Percentiles rank a stretch among this genome's conserved stretches.
phyloP scores from a whole-genome alignment of 30 jellyfish, hydroid and myxozoan species.

The Pseudorhiza aurosa region DNA sequence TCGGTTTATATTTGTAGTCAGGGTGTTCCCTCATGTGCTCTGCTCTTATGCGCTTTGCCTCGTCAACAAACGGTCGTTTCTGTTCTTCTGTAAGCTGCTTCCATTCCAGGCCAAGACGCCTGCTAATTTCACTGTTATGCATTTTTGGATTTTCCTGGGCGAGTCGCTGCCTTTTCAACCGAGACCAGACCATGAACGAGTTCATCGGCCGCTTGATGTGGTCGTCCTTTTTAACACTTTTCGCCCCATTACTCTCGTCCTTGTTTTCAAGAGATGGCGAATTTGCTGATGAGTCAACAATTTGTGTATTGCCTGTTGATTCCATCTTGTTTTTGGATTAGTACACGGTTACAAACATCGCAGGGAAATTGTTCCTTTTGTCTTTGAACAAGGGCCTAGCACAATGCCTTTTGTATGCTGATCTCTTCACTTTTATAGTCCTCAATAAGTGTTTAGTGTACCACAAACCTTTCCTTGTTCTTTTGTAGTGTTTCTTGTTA shows the following conservation, averaged over 20 bases:
- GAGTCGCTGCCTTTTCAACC: conserved; percentile 79
- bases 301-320: conserved; percentile 38
- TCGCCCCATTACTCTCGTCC: conserved; percentile 33
- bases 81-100: conserved; percentile 84
- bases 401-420: conserved; percentile 57
- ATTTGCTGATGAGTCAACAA: conserved; percentile 18
- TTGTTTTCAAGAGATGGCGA: conserved; percentile 4
- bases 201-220: conserved; percentile 98
- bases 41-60: conserved; percentile 96
- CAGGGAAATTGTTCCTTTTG: conserved; percentile 54
- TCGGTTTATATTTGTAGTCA: conserved; percentile 92
- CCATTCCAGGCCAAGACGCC: conserved; percentile 96
- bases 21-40: conserved; percentile 96
- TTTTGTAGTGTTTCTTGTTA: conserved; percentile 5
- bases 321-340: conserved; percentile 62
- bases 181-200: conserved; percentile 99
- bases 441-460: conserved; percentile 22
- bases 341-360: conserved; percentile 58
- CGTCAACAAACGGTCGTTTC: conserved; percentile 86
- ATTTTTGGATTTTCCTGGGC: conserved; percentile 93
- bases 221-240: conserved; percentile 15
- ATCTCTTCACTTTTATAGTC: conserved; percentile 3
- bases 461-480: conserved; percentile 38
- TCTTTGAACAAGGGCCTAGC: conserved; percentile 76
- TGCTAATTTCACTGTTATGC: conserved; percentile 97